A percentile compares a stretch with the other conserved stretches of the same genome.
Conservation (phyloP, 2,113 vertebrate genomes). For the Dolichotis patagonum region DNA sequence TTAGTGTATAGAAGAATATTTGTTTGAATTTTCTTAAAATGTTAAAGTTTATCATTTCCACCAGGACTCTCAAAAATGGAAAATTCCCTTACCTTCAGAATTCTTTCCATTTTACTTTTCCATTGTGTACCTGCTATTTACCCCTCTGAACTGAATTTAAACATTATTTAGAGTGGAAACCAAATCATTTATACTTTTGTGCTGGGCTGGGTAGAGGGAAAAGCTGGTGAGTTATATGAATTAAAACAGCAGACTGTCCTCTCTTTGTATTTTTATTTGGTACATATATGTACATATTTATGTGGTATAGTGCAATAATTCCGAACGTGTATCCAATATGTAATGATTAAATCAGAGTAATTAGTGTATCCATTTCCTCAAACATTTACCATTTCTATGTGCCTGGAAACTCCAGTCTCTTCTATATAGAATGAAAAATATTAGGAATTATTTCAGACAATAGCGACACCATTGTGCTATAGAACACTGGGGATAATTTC, state of each 20-base stretch:
- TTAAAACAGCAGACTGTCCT: conserved; percentile 16
- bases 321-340: too few relatives aligned
- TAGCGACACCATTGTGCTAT: neutral
- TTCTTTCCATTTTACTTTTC: neutral
- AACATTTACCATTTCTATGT: neutral
- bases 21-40: conserved; percentile 33
- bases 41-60: neutral
- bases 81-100: conserved; percentile 50
- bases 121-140: neutral
- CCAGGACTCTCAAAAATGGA: neutral
- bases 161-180: conserved; percentile 29
- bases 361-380: neutral
- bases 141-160: conserved; percentile 41
- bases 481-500: neutral
- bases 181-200: conserved; percentile 47
- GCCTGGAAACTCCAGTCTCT: neutral
- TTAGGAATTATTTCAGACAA: neutral
- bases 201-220: neutral
- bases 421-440: neutral
- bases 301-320: neutral
- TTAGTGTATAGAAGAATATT: neutral
- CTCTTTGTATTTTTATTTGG: neutral
- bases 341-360: neutral
- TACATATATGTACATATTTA: neutral
- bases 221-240: neutral